Evolutionary conservation across 2,888 invertebrate species (phyloP), one percentile per base, ranked within the genome.

Genomic region (Drosophila aldrichi): DNA sequence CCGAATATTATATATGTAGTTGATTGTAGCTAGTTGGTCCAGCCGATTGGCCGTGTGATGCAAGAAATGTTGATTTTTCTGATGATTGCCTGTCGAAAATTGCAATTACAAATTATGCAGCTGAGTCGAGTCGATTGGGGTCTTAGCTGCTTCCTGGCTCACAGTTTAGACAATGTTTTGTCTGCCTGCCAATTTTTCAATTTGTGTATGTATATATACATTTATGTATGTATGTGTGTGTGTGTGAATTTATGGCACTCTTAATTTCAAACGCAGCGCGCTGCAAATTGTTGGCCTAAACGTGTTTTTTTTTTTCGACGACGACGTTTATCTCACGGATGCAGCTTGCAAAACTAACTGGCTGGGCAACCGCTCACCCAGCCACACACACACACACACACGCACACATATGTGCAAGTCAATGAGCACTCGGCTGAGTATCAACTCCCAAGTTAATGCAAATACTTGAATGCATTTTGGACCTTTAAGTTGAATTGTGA

Each of bases 291-390:
- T 61, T 59, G 34, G 56, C 65, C 18, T 58, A 89, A 86, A 86
- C 86, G 69, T 88, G 89, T 86, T 86, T 88, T 67, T 43, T n/a
- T 40, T 74, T 20, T 22, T 57, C 1, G 25, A 6, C n/a, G 9
- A 32, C 36, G 4, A 44, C 46, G 49, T 67, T 75, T 87, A 74
- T 89, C 88, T 85, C 89, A 89, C 89, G 88, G 85, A 85, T 85
- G 82, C 86, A 68, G 80, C 85, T 89, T 86, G 73, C 87, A 86
- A 88, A 88, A 83, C 75, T 38, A 80, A 74, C 74, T 66, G 52
- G 65, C 66, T 73, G 69, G 22, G 57, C 65, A 49, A 60, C 69
- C 77, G 56, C 59, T 77, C 69, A 69, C 74, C 64, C 70, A 77
- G 56, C 57, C 46, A 34, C 51, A 61, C 51, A 66, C 58, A 61